Evolutionary conservation across 2,113 vertebrate genomes (phyloP).

Genomic region (Gobiocypris rarus): DNA sequence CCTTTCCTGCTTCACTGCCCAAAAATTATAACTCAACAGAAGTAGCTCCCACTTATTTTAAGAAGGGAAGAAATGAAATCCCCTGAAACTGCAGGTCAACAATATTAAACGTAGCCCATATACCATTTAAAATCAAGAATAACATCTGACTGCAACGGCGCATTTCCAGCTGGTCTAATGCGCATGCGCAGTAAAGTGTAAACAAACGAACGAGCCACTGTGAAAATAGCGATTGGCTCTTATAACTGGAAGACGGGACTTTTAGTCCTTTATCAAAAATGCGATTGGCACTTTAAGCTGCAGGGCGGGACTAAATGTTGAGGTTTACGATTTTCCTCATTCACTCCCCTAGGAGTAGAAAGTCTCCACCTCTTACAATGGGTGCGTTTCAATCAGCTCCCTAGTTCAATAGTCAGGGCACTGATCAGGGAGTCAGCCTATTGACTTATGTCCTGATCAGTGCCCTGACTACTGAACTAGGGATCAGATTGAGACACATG

Average conservation of each 20-base stretch:
- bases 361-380: background rate
- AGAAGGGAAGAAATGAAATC: too few species aligned
- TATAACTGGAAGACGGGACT: background rate
- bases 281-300: background rate
- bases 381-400: too few species aligned
- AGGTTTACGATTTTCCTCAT: background rate
- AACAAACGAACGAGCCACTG: background rate
- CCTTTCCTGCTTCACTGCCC: background rate
- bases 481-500: too few species aligned
- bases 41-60: background rate
- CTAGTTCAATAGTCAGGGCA: too few species aligned
- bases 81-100: too few species aligned
- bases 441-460: too few species aligned
- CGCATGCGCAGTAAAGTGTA: conserved; percentile 18
- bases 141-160: too few species aligned
- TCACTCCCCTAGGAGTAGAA: background rate
- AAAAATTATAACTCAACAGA: background rate
- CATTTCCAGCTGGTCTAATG: background rate
- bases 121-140: too few species aligned
- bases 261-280: background rate
- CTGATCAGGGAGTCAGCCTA: too few species aligned
- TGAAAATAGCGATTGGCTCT: background rate
- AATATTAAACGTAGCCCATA: too few species aligned
- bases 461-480: too few species aligned
- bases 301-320: background rate